A percentile compares a stretch with the other conserved stretches of the same genome.
phyloP scores from a whole-genome alignment of 2,113 vertebrate species.

The Tetrax tetrax region DNA sequence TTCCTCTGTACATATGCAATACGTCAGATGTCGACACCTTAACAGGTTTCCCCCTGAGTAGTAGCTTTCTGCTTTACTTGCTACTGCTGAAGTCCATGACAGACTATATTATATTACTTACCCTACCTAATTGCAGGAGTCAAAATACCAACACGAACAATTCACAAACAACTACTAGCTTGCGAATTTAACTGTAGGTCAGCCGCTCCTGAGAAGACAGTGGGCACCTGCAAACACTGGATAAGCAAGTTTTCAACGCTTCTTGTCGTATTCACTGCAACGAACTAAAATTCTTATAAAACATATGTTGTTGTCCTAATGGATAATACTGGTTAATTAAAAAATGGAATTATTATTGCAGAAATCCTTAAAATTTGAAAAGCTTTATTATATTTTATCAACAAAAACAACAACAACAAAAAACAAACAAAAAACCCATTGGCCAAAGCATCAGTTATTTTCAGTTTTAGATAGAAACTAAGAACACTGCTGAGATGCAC shows the following conservation, averaged over 20 bases:
- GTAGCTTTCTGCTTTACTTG: background rate
- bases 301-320: background rate
- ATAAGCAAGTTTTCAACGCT: background rate
- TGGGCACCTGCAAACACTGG: background rate
- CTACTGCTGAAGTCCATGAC: background rate
- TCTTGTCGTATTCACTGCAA: background rate
- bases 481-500: background rate
- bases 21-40: background rate
- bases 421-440: too few relatives aligned
- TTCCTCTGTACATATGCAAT: background rate
- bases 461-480: background rate
- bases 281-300: background rate
- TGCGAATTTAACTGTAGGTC: background rate
- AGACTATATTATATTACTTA: background rate
- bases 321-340: background rate
- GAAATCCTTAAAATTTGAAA: background rate
- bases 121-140: background rate
- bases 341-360: background rate
- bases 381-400: background rate
- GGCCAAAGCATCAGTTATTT: background rate
- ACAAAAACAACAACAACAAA: too few relatives aligned
- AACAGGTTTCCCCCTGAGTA: background rate
- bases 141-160: background rate
- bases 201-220: background rate
- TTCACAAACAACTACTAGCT: fast-evolving